Conservation (phyloP, 2,888 invertebrate species). For the Eupithecia pulchellata region DNA sequence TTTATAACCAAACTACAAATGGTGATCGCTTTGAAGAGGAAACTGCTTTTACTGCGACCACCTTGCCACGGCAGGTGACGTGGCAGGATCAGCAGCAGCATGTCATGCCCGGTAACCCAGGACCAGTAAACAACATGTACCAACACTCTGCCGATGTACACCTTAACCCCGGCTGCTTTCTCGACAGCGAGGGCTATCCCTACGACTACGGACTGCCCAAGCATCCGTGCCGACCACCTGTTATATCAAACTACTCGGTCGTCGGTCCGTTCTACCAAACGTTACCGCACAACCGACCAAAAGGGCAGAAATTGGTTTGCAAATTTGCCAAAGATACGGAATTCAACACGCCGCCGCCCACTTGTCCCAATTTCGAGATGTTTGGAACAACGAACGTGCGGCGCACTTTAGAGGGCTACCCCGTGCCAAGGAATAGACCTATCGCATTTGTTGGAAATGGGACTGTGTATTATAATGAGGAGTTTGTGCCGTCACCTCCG, state of each 20-base stretch:
- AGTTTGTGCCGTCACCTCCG: slow-evolving; percentile 88
- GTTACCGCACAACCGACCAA: slow-evolving; percentile 89
- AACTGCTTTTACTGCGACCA: slow-evolving; percentile 72
- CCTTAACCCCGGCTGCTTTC: slow-evolving; percentile 90
- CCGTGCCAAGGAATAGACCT: slow-evolving; percentile 84
- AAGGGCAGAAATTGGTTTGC: slow-evolving; percentile 82
- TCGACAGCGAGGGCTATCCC: slow-evolving; percentile 92
- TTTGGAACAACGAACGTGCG: slow-evolving; percentile 86
- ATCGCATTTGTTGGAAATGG: slow-evolving; percentile 81
- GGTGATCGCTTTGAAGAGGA: slow-evolving; percentile 77
- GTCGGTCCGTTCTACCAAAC: slow-evolving; percentile 89
- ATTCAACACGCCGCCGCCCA: slow-evolving; percentile 71
- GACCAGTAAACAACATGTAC: slow-evolving; percentile 80
- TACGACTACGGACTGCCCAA: slow-evolving; percentile 91
- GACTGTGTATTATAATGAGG: slow-evolving; percentile 81
- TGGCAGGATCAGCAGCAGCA: slow-evolving; percentile 84
- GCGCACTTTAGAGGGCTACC: slow-evolving; percentile 93
- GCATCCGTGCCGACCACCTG: slow-evolving; percentile 79
- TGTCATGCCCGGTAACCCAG: slow-evolving; percentile 63
- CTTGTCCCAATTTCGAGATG: slow-evolving; percentile 76
- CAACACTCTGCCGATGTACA: slow-evolving; percentile 90
- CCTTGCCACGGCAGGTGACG: slow-evolving; percentile 82
- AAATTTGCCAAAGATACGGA: slow-evolving; percentile 82
- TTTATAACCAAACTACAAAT: slow-evolving; percentile 73
- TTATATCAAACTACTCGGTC: slow-evolving; percentile 77